Base-by-base conservation (phyloP, 2,888 invertebrate genomes). In the Thera britannica region DNA sequence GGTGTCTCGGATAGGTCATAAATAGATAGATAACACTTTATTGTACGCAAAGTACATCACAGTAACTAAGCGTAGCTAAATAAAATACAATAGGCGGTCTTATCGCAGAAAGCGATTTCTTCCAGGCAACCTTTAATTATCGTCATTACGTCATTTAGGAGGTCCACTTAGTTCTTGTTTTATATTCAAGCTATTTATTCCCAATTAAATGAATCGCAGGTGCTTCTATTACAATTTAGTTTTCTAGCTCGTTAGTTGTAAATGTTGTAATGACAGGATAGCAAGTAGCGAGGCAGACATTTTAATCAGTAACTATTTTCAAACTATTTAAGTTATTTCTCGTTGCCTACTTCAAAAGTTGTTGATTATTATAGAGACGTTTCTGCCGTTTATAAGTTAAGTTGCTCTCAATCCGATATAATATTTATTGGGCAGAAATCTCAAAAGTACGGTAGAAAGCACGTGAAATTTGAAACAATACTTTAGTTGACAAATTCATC, bases 181-280 rank as follows among this genome's bases (percentile, higher is more conserved):
- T 23, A 23, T 23, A 23, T 23, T 23, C 23, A 23, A 64, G 55
- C 56, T 58, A 52, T 55, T 49, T 64, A 57, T 12, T 57, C 52
- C 51, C 58, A 62, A 67, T 62, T 68, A 66, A 63, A 38, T 49
- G 49, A 57, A 67, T 71, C 62, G 70, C 72, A 68, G 72, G 68
- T 72, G 70, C 67, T 66, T 73, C 58, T 72, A 68, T 70, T 65
- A 60, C 68, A 68, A 51, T 68, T 71, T 75, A 70, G 65, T 67
- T 73, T 69, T 67, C 72, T 67, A 65, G 56, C 72, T 71, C 57
- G 67, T 72, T 70, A 71, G 52, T 41, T 58, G 58, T 54, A 57
- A 58, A 71, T 12, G 48, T 57, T 58, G 63, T 75, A 75, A 75
- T 75, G 70, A 68, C 73, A 71, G 73, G 71, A 73, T 70, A 65